A percentile compares a stretch with the other conserved stretches of the same genome.
phyloP scores from a whole-genome alignment of 2,113 vertebrate genomes.

The Pagrus major region DNA sequence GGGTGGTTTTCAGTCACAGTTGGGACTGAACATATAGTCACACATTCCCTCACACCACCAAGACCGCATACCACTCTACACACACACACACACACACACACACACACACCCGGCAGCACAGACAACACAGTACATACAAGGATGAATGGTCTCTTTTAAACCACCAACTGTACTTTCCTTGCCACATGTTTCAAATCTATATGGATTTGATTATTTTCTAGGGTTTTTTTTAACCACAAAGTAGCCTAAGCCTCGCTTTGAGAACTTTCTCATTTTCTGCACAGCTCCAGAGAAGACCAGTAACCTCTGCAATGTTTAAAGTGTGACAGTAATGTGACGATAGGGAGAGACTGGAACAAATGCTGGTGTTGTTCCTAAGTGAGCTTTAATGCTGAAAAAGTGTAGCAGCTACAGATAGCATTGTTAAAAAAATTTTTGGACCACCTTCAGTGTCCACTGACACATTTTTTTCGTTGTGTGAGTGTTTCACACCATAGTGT shows the following conservation, averaged over 20 bases:
- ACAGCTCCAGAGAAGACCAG: not conserved
- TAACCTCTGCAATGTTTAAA: not conserved
- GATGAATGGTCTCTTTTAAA: constrained; percentile 68
- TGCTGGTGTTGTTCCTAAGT: not conserved
- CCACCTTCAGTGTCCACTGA: not conserved
- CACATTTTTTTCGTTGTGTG: too few relatives aligned
- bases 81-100: constrained; percentile 11
- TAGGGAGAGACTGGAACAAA: not conserved
- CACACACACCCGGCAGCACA: constrained; percentile 18
- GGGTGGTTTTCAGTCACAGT: constrained; percentile 58
- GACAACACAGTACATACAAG: constrained; percentile 23
- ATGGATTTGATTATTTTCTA: constrained; percentile 41
- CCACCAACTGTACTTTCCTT: constrained; percentile 38
- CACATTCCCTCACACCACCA: constrained; percentile 59
- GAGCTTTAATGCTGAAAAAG: not conserved
- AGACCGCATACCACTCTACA: constrained; percentile 31
- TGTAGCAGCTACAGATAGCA: not conserved
- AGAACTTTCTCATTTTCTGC: constrained; percentile 17
- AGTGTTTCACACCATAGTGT: too few relatives aligned
- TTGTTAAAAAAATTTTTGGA: not conserved
- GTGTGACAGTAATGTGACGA: not conserved
- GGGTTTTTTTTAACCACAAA: constrained; percentile 1
- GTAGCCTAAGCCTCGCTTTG: not conserved
- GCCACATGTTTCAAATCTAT: constrained; percentile 48
- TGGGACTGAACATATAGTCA: constrained; percentile 37